phyloP scores from a whole-genome alignment of 2,113 vertebrate genomes.

The Paradisaea rubra region DNA sequence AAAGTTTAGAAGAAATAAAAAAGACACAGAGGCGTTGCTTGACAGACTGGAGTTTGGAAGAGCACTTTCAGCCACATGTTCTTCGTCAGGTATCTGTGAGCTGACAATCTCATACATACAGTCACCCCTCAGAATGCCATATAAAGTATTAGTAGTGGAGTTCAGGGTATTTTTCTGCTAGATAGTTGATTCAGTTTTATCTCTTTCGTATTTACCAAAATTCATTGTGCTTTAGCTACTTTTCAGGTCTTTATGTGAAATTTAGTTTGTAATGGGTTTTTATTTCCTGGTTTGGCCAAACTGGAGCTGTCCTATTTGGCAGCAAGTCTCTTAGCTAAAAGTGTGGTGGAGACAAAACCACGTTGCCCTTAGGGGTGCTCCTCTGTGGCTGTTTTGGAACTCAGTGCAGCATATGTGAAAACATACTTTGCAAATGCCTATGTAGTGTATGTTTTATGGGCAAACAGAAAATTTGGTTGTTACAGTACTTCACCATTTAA shows the following conservation, averaged over 20 bases:
- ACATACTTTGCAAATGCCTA: background rate
- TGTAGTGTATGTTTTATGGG: background rate
- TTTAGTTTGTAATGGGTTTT: background rate
- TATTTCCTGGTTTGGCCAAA: background rate
- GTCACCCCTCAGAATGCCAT: background rate
- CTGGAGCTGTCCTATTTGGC: background rate
- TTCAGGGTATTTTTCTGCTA: background rate
- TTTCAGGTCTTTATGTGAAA: background rate
- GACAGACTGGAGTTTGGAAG: slow-evolving; percentile 80
- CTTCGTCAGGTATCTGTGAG: slow-evolving; percentile 81
- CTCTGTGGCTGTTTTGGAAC: background rate
- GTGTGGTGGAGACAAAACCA: background rate
- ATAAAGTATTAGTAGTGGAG: background rate
- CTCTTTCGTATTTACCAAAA: background rate
- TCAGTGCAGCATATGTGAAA: background rate
- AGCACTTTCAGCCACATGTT: slow-evolving; percentile 75
- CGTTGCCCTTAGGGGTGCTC: background rate
- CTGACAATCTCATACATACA: background rate
- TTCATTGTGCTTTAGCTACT: background rate
- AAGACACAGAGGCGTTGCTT: slow-evolving; percentile 75
- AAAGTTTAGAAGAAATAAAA: slow-evolving; percentile 72
- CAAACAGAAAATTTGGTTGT: background rate
- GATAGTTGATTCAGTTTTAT: background rate
- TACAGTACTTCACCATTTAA: background rate
- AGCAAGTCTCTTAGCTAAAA: background rate